Percentiles rank a stretch among this genome's conserved stretches.
These are phyloP conservation scores for Hydrozoanthus gracilis DNA, from an alignment of 92 coral and sea anemone species.

Conservation along the genomic window DNA sequence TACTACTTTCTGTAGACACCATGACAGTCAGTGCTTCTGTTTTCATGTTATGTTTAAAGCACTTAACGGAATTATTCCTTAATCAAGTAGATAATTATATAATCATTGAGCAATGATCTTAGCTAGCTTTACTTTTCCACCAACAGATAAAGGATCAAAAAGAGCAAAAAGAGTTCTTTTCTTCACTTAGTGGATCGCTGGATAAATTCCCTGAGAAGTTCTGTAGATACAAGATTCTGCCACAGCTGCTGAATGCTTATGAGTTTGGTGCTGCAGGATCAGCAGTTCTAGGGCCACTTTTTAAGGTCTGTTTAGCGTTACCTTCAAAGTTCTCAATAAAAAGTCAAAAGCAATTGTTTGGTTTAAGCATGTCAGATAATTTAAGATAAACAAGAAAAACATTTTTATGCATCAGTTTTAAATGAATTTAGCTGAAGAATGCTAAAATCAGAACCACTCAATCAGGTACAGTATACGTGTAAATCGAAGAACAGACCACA, in stretches of 20 bases:
- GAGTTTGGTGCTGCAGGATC: constrained; percentile 97
- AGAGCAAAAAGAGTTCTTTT: constrained; percentile 91
- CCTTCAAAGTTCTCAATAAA: not conserved
- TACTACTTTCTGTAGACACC: too few species aligned
- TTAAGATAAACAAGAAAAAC: too few species aligned
- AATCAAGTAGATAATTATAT: not conserved
- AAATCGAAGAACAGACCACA: too few species aligned
- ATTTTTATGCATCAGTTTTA: too few species aligned
- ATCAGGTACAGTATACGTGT: too few species aligned
- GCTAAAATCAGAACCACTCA: too few species aligned
- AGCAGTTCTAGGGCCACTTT: constrained; percentile 92
- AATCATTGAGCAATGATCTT: not conserved
- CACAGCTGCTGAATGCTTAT: constrained; percentile 92
- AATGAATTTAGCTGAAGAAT: too few species aligned
- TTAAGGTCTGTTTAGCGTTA: constrained; percentile 66
- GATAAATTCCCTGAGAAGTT: constrained; percentile 92
- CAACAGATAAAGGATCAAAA: constrained; percentile 86
- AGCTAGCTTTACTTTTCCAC: not conserved
- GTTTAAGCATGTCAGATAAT: too few species aligned
- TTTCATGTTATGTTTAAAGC: too few species aligned
- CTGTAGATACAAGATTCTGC: constrained; percentile 91
- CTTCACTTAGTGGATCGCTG: constrained; percentile 83
- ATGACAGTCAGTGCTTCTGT: too few species aligned
- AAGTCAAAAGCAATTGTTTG: too few species aligned
- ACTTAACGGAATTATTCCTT: too few species aligned